A percentile compares a stretch with the other conserved stretches of the same genome.
These are phyloP conservation scores for Aleiodes sp. DNA, from an alignment of 1,140 invertebrate genomes.

Conservation along the genomic window DNA sequence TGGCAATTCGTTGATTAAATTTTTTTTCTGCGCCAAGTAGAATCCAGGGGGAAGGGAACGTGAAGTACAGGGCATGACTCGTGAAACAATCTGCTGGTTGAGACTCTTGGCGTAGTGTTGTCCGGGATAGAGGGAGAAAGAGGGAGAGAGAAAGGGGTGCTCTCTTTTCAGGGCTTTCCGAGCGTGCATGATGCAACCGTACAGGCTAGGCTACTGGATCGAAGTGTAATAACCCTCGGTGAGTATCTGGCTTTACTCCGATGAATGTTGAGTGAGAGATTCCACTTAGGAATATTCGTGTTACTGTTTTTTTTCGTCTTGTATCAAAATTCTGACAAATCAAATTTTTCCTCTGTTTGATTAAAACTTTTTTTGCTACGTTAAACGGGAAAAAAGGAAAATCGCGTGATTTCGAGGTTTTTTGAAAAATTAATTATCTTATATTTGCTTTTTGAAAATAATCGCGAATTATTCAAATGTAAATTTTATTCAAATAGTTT, in stretches of 20 bases:
- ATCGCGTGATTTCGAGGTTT: no score
- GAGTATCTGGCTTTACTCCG: neutral
- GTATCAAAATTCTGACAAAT: neutral
- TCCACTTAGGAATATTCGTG: neutral
- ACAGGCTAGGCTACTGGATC: neutral
- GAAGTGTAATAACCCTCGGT: constrained; percentile 9
- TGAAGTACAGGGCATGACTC: neutral
- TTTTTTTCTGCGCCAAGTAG: neutral
- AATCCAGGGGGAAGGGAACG: neutral
- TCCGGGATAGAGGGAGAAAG: neutral
- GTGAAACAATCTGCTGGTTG: neutral
- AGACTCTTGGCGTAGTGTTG: no score
- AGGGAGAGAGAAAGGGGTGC: neutral
- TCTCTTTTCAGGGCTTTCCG: neutral
- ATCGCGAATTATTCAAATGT: no score
- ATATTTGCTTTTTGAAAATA: no score
- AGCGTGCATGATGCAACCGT: neutral
- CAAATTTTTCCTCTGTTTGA: neutral
- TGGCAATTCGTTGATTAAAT: constrained; percentile 26
- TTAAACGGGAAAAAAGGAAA: no score
- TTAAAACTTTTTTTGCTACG: no score
- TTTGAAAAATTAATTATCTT: no score
- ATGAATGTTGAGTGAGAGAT: constrained; percentile 4
- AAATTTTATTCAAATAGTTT: no score
- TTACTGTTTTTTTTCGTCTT: neutral